Evolutionary conservation across 2,113 vertebrate species (phyloP), one percentile per base, ranked within the genome.

Genomic region (Pogonocichla stellata): DNA sequence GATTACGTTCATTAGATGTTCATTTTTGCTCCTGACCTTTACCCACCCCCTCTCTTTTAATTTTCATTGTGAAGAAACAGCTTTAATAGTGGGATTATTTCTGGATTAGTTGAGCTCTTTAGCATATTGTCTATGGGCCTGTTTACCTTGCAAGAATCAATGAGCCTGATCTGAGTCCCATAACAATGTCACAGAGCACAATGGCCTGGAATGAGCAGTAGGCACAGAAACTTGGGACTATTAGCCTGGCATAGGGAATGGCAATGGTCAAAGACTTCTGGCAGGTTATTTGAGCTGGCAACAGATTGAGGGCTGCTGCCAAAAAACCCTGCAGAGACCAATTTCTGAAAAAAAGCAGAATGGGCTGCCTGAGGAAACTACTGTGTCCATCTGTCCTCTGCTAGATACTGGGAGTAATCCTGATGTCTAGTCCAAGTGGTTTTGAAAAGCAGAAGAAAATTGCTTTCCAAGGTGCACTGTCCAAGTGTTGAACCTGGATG

Each of bases 21-120:
- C 28, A 40, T 89, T 93, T 83, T 91, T 91, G 31, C 33, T 93
- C 29, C 61, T 90, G 78, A 85, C 53, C 45, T 91, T 48, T 83
- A 50, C 20, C 23, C 23, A n/a, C 62, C 8, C 26, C 25, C 9
- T 47, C 14, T 80, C 36, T 51, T 89, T 92, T 92, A 92, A 86
- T 84, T 91, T 91, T 90, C 17, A 45, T 84, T 91, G 45, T 77
- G 80, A 89, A 86, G 50, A 80, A 94, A 58, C 31, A 89, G 18
- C 57, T 67, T 57, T 91, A 71, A 69, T 61, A 57, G 70, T 2
- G 0, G 34, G 66, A 53, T 84, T 89, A 79, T 84, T 93, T 61
- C 65, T 91, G 50, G 73, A 81, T 92, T 90, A 91, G 47, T 60
- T 45, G 77, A 92, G 23, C 79, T 93, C 64, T 88, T 95, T 66